A percentile compares a stretch with the other conserved stretches of the same genome.
These are phyloP conservation scores for Gasterosteus aculeatus DNA, from an alignment of 2,113 vertebrate species.

Conservation along the genomic window DNA sequence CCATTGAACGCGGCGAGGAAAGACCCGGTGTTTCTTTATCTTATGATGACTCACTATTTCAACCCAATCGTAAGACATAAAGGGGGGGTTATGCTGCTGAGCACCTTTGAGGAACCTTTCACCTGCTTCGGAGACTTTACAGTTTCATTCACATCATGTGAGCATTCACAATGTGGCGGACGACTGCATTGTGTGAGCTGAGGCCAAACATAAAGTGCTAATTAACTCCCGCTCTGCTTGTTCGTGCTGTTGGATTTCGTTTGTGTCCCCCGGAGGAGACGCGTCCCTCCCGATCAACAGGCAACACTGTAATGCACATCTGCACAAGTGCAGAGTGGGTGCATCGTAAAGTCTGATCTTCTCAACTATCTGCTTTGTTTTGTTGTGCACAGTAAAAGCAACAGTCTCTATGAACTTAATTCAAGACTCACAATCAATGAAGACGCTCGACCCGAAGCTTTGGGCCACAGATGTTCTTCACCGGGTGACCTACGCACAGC, in stretches of 20 bases:
- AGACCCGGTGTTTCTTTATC: not conserved
- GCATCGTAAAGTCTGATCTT: too few relatives aligned
- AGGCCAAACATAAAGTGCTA: conserved; percentile 68
- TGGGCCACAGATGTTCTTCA: too few relatives aligned
- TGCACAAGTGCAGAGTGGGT: too few relatives aligned
- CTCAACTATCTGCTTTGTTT: too few relatives aligned
- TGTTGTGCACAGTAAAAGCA: too few relatives aligned
- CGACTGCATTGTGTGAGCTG: conserved; percentile 51
- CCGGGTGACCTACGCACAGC: too few relatives aligned
- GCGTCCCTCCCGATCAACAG: not conserved
- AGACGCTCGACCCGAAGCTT: too few relatives aligned
- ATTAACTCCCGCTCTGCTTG: conserved; percentile 57
- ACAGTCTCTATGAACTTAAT: too few relatives aligned
- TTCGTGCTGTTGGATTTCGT: conserved; percentile 54
- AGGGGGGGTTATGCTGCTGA: not conserved
- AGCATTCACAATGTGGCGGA: conserved; percentile 48
- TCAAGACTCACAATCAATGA: too few relatives aligned
- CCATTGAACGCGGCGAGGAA: conserved; percentile 1
- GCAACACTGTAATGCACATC: not conserved
- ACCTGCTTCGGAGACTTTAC: conserved; percentile 6
- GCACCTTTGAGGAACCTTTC: not conserved
- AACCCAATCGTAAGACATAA: not conserved
- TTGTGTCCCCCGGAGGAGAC: conserved; percentile 34
- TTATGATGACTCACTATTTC: not conserved
- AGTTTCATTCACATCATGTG: conserved; percentile 44